Percentiles rank a stretch among this genome's conserved stretches.
phyloP scores from a whole-genome alignment of 23 tunicate species.

The Aplidium turbinatum region DNA sequence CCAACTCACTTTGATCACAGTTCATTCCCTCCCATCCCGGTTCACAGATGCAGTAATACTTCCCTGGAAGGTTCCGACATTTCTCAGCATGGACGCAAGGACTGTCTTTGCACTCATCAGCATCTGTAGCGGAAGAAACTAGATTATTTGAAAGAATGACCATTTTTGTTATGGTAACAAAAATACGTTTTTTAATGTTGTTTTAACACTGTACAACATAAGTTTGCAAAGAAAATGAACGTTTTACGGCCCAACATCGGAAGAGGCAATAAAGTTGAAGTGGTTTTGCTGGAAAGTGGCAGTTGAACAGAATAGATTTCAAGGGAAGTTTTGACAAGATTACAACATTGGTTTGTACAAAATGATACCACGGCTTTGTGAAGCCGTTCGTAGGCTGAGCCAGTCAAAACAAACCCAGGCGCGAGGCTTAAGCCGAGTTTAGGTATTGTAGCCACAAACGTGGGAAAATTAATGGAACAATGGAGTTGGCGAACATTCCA shows the following conservation, averaged over 20 bases:
- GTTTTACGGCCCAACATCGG: too few relatives aligned
- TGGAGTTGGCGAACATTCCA: background rate
- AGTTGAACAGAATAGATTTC: too few relatives aligned
- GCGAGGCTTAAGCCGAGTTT: background rate
- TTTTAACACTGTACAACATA: too few relatives aligned
- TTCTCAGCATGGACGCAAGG: conserved; percentile 89
- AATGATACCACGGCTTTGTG: too few relatives aligned
- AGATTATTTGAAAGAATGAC: background rate
- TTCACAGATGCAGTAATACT: conserved; percentile 78
- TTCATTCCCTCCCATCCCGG: conserved; percentile 84
- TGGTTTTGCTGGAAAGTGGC: too few relatives aligned
- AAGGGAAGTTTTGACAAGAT: too few relatives aligned
- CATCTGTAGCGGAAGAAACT: conserved; percentile 47
- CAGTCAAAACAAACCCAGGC: background rate
- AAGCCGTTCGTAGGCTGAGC: too few relatives aligned
- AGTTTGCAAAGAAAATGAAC: too few relatives aligned
- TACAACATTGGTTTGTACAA: too few relatives aligned
- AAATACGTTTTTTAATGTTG: too few relatives aligned
- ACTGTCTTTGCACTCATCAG: conserved; percentile 85
- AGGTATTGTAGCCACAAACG: background rate
- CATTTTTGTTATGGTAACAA: too few relatives aligned
- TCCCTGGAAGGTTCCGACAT: conserved; percentile 79
- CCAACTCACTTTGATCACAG: conserved; percentile 62
- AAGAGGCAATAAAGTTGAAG: too few relatives aligned
- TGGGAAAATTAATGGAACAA: background rate